Conservation (phyloP, 2,888 invertebrate genomes). For the Sarcophaga variegata region DNA sequence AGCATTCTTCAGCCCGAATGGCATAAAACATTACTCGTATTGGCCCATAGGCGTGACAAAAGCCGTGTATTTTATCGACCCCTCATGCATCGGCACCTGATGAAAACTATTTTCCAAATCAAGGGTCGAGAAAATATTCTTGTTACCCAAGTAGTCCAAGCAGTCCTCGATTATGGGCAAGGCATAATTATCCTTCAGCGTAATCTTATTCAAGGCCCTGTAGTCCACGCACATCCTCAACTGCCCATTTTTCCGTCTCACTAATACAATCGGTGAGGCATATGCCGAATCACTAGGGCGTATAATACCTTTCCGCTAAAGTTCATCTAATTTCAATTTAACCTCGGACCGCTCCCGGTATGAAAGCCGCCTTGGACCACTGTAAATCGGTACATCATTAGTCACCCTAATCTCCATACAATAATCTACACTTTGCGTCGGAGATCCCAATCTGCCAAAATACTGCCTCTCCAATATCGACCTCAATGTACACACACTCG, state of each 20-base stretch:
- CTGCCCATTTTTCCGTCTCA: slow-evolving; percentile 11
- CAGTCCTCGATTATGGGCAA: too few relatives aligned
- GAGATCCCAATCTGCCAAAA: neutral
- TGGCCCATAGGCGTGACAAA: neutral
- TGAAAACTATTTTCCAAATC: slow-evolving; percentile 70
- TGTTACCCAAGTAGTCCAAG: slow-evolving; percentile 35
- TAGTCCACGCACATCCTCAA: slow-evolving; percentile 37
- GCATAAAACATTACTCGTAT: neutral
- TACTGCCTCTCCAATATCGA: neutral
- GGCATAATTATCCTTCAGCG: slow-evolving; percentile 11
- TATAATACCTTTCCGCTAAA: slow-evolving; percentile 5
- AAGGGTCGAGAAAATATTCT: slow-evolving; percentile 67
- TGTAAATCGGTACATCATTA: too few relatives aligned
- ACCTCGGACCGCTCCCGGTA: slow-evolving; percentile 7
- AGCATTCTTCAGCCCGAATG: too few relatives aligned
- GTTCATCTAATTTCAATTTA: neutral
- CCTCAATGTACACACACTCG: neutral
- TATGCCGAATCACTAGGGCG: neutral
- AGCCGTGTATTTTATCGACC: slow-evolving; percentile 29
- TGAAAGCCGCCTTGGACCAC: neutral
- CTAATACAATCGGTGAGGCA: neutral
- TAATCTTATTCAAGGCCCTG: slow-evolving; percentile 10
- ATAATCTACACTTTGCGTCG: neutral
- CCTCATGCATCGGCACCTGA: slow-evolving; percentile 65
- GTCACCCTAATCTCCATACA: neutral